These are phyloP conservation scores for Bugula neritina DNA, from an alignment of 2,888 invertebrate species.

Conservation along the genomic window DNA sequence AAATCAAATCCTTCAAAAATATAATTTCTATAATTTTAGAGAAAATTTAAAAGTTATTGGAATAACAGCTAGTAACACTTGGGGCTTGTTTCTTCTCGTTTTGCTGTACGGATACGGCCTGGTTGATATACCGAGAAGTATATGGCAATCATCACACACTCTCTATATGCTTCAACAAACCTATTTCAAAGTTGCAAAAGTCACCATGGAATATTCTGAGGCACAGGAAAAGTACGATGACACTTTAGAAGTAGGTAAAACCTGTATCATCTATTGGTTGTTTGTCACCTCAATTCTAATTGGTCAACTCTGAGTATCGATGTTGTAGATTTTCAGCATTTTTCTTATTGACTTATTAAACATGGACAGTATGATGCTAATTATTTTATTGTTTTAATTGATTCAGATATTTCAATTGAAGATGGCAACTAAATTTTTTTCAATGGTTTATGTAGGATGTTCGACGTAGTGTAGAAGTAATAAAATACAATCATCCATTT, in stretches of 20 bases:
- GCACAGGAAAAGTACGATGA: slow-evolving; percentile 95
- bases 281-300: too few species aligned
- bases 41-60: slow-evolving; percentile 90
- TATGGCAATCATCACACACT: slow-evolving; percentile 84
- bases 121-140: slow-evolving; percentile 80
- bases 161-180: slow-evolving; percentile 76
- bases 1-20: too few species aligned
- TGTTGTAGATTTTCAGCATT: too few species aligned
- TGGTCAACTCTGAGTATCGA: too few species aligned
- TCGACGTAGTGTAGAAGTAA: slow-evolving; percentile 71
- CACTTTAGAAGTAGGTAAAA: slow-evolving; percentile 70
- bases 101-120: slow-evolving; percentile 86
- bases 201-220: slow-evolving; percentile 90
- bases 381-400: too few species aligned
- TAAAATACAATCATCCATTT: slow-evolving; percentile 61
- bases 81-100: slow-evolving; percentile 92
- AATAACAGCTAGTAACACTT: slow-evolving; percentile 96
- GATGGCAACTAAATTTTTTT: too few species aligned
- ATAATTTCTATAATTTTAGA: slow-evolving; percentile 57
- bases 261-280: too few species aligned
- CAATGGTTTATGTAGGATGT: slow-evolving; percentile 72
- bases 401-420: too few species aligned
- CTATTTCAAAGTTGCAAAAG: slow-evolving; percentile 88
- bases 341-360: too few species aligned
- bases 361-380: too few species aligned